Evolutionary conservation across 2,113 vertebrate species (phyloP).

Genomic region (Eclectus roratus): DNA sequence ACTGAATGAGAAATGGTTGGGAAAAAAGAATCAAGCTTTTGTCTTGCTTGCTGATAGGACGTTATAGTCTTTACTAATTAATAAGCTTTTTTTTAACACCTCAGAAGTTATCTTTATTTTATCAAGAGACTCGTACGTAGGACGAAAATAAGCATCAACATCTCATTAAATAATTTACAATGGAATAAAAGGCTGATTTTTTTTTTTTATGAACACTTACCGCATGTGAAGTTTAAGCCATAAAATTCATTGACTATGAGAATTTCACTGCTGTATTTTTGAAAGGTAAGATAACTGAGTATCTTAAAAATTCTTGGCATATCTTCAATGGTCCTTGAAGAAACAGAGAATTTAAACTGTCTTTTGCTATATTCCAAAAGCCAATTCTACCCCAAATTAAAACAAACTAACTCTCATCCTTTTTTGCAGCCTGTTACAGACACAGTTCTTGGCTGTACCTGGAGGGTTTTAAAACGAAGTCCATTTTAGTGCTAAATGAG

Average conservation of each 20-base stretch:
- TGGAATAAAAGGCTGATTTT: neutral
- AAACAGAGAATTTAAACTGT: slow-evolving; percentile 15
- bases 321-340: slow-evolving; percentile 82
- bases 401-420: neutral
- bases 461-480: neutral
- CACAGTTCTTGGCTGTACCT: neutral
- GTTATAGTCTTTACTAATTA: neutral
- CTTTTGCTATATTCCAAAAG: neutral
- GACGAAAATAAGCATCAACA: neutral
- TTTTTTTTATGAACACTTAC: slow-evolving; percentile 75
- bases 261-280: slow-evolving; percentile 92
- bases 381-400: neutral
- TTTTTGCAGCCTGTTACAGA: neutral
- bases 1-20: neutral
- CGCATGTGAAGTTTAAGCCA: slow-evolving; percentile 87
- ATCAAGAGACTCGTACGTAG: neutral
- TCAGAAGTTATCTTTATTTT: neutral
- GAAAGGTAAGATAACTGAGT: slow-evolving; percentile 91
- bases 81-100: neutral
- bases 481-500: neutral
- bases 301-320: slow-evolving; percentile 89
- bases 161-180: neutral
- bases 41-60: neutral
- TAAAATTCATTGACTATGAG: slow-evolving; percentile 93
- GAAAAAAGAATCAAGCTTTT: neutral